Conservation (phyloP, 2,113 vertebrate genomes). For the Protobothrops mucrosquamatus region DNA sequence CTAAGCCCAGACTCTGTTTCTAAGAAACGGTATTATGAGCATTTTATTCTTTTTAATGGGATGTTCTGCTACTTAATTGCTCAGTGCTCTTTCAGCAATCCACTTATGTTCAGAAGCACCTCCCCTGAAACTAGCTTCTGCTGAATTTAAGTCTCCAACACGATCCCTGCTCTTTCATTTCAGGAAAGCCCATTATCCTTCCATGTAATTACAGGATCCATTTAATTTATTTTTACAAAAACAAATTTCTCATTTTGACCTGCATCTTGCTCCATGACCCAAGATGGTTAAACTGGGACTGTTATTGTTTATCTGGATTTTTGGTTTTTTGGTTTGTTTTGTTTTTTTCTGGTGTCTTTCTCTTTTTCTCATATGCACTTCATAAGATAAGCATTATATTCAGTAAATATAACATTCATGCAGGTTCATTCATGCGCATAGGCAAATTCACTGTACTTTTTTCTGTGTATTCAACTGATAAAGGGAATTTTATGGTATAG, state of each 20-base stretch:
- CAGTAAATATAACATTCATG: neutral
- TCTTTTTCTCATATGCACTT: neutral
- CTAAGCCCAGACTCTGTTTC: neutral
- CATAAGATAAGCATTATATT: neutral
- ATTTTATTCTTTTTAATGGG: neutral
- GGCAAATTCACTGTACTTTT: neutral
- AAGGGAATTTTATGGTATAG: neutral
- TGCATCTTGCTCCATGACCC: neutral
- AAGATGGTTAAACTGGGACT: neutral
- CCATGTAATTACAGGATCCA: neutral
- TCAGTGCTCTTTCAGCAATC: neutral
- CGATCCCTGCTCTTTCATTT: neutral
- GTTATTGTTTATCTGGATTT: neutral
- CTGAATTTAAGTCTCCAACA: neutral
- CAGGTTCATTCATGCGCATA: neutral
- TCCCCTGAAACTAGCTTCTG: neutral
- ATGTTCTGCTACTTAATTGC: neutral
- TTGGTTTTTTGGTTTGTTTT: neutral
- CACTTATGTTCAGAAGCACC: neutral
- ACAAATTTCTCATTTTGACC: neutral
- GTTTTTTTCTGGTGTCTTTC: neutral
- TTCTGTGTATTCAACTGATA: neutral
- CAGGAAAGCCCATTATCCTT: neutral
- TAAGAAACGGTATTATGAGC: neutral
- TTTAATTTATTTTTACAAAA: neutral